Evolutionary conservation across 2,113 vertebrate species (phyloP), one percentile per base, ranked within the genome.

Genomic region (Melierax canorus): DNA sequence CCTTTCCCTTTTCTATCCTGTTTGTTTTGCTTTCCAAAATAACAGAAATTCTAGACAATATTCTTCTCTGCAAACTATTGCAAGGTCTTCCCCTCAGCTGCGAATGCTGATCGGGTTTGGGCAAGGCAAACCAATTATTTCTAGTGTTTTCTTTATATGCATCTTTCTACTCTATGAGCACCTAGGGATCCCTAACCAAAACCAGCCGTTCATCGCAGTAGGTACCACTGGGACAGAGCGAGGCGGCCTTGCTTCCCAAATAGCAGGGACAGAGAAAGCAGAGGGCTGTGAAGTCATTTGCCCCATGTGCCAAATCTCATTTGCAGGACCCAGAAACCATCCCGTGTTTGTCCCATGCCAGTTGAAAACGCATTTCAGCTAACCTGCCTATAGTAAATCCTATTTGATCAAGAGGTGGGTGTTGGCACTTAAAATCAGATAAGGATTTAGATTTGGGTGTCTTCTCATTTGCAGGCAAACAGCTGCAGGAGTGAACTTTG

Each of bases 261-360:
- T 0, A 29, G 23, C 43, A 68, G 59, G 41, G 39, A 8, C 27
- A 34, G 23, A 45, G 59, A 9, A 58, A 69, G 27, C 5, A 1
- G 23, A 66, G 13, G 22, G n/a, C 7, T 10, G 36, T 29, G 2
- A 26, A 11, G 32, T 39, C 30, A 32, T 55, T 38, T 81, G 2
- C 18, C 43, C 62, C 7, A 1, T 2, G 12, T 64, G 16, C 36
- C 7, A 4, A 12, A 56, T 19, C 45, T 55, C 74, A 13, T 41
- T 36, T 32, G 19, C 50, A 88, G 71, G 66, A 85, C 39, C 41
- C 51, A 69, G 66, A 46, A 82, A 41, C 16, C 10, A 1, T 13
- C 2, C 24, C 10, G 11, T 2, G 0, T 43, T 63, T 34, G 32
- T 53, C 46, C 51, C 0, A 0, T 58, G 46, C 34, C 27, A 12